Base-by-base conservation (phyloP, 1,140 invertebrate species). In the Drosophila guanche region DNA sequence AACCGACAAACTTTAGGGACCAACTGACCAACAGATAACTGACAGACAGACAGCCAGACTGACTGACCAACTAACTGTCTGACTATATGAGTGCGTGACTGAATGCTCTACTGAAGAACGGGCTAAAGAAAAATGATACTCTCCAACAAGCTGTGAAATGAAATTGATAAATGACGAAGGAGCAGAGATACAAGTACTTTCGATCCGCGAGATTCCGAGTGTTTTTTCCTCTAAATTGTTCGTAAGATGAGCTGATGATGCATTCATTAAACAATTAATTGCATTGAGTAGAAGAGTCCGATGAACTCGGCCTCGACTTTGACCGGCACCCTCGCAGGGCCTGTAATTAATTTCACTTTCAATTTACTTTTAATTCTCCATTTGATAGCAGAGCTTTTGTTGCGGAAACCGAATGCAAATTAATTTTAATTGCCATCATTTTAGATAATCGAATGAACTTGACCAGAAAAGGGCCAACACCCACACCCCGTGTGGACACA, bases 341-440 rank as follows among this genome's bases (percentile, higher is more conserved):
- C 85, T 73, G 83, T 75, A 89, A 89, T 89, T 89, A 89, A 90
- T 89, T 89, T 89, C 81, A 90, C 86, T 90, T 89, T 89, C 86
- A 90, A 90, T 86, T 89, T 90, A 86, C 66, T 78, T 76, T 85
- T 86, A 65, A 74, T 73, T 79, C 50, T 65, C 65, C 67, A 88
- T 83, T 88, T 81, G 76, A 77, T 69, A 73, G 73, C 33, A 60
- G 63, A 81, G 77, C 65, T 81, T 68, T 50, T 73, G 56, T 46
- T 45, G 16, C 43, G 58, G 57, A 48, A 55, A 61, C 58, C 16
- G n/a, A 70, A 89, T 89, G 84, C 76, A 88, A 88, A 88, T 88
- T 89, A 89, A 76, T 79, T 88, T 88, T 88, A 84, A 88, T 89
- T 84, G 69, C 84, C 61, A 67, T 66, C 78, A 89, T 88, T 89